A percentile compares a stretch with the other conserved stretches of the same genome.
Conservation (phyloP, 2,113 vertebrate genomes). For the Chaetodon auriga region DNA sequence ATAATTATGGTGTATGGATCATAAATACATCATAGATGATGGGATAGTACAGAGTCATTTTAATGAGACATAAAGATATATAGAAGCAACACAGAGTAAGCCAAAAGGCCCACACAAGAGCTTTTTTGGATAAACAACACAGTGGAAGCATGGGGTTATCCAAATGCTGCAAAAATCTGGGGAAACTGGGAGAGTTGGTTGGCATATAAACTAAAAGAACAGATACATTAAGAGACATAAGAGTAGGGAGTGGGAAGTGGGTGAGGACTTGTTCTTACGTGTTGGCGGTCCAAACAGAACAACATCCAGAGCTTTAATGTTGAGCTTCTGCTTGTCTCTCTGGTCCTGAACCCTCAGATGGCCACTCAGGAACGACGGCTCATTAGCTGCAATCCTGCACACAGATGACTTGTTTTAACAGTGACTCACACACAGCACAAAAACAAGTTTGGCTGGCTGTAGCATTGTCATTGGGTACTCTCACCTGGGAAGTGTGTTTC, state of each 20-base stretch:
- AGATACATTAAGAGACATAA: background rate
- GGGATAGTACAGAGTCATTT: background rate
- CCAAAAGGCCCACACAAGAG: background rate
- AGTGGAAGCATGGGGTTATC: background rate
- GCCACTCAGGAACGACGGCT: constrained; percentile 92
- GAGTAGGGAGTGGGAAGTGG: background rate
- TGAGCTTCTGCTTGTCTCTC: constrained; percentile 97
- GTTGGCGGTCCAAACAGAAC: constrained; percentile 96
- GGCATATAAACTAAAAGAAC: background rate
- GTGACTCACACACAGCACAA: background rate
- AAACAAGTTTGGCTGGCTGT: background rate
- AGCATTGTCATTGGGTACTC: background rate
- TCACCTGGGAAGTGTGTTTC: constrained; percentile 96
- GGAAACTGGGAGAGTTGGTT: background rate
- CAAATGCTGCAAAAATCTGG: background rate
- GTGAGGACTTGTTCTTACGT: constrained; percentile 85
- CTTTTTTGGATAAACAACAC: background rate
- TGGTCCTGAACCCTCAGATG: constrained; percentile 95
- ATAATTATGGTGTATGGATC: background rate
- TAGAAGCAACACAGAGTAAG: background rate
- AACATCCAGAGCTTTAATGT: constrained; percentile 96
- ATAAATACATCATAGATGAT: background rate
- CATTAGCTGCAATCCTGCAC: constrained; percentile 95
- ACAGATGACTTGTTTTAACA: constrained; percentile 30
- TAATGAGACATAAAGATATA: background rate